These are phyloP conservation scores for Hydropsyche tenuis DNA, from an alignment of 1,140 invertebrate species.

Conservation along the genomic window DNA sequence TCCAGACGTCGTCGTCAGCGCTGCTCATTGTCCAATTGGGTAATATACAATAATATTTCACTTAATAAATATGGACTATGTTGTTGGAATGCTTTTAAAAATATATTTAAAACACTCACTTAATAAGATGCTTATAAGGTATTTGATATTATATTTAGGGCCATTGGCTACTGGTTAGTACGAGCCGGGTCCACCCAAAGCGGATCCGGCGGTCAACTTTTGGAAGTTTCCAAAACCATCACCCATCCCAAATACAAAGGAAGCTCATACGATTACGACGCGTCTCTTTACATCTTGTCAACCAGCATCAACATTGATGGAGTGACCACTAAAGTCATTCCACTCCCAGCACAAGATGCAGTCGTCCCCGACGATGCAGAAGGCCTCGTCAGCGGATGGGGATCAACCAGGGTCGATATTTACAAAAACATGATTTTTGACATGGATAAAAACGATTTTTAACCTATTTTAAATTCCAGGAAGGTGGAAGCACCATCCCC, in stretches of 20 bases:
- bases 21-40: conserved; percentile 27
- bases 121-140: too few relatives aligned
- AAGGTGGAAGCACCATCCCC: conserved; percentile 12
- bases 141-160: too few relatives aligned
- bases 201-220: conserved; percentile 9
- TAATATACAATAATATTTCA: neutral
- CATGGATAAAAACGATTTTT: too few relatives aligned
- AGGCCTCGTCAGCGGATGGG: conserved; percentile 38
- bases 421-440: too few relatives aligned
- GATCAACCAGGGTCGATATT: conserved; percentile 36
- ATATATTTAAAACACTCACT: too few relatives aligned
- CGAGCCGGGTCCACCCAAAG: conserved; percentile 27
- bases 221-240: conserved; percentile 4
- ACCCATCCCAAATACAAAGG: conserved; percentile 1
- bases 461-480: too few relatives aligned
- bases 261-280: conserved; percentile 20
- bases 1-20: neutral
- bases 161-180: too few relatives aligned
- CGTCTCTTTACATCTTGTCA: conserved; percentile 17
- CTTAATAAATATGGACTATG: too few relatives aligned
- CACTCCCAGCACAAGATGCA: conserved; percentile 26
- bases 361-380: conserved; percentile 5
- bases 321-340: conserved; percentile 4
- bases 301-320: conserved; percentile 8
- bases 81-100: neutral